Percentiles rank a stretch among this genome's conserved stretches.
Conservation (phyloP, 2,888 invertebrate species). For the Pachydiplax longipennis region DNA sequence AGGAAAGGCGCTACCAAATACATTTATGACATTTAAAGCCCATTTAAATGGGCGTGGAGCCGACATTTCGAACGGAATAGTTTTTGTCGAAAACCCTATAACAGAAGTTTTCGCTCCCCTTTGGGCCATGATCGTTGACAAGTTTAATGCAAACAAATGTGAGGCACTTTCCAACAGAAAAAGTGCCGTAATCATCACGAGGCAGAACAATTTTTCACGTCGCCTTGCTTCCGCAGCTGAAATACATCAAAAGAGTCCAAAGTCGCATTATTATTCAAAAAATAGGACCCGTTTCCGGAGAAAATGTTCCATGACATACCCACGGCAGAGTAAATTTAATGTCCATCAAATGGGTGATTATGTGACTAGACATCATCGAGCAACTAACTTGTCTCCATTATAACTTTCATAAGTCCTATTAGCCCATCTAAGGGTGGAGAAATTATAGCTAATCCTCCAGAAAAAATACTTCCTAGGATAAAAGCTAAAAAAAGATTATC, state of each 20-base stretch:
- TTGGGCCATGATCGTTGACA: neutral
- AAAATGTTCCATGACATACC: too few relatives aligned
- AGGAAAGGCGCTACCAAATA: neutral
- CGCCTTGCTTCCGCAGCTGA: neutral
- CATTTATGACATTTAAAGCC: neutral
- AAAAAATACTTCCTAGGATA: too few relatives aligned
- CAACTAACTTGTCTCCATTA: too few relatives aligned
- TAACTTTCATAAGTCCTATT: too few relatives aligned
- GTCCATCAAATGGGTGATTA: too few relatives aligned
- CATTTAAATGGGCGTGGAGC: neutral
- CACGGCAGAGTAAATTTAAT: too few relatives aligned
- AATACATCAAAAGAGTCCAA: neutral
- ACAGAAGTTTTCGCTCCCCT: neutral
- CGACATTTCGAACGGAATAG: neutral
- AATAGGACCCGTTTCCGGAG: too few relatives aligned
- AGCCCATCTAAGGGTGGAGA: too few relatives aligned
- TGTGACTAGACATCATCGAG: too few relatives aligned
- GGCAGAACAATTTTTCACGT: neutral
- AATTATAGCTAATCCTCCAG: too few relatives aligned
- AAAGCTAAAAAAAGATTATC: too few relatives aligned
- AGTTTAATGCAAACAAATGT: constrained; percentile 6
- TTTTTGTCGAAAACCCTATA: neutral
- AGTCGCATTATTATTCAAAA: neutral
- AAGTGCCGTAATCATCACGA: neutral
- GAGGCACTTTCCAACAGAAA: neutral